A percentile compares a stretch with the other conserved stretches of the same genome.
Evolutionary conservation across 2,888 invertebrate species (phyloP).

Genomic region (Onchidella celtica): DNA sequence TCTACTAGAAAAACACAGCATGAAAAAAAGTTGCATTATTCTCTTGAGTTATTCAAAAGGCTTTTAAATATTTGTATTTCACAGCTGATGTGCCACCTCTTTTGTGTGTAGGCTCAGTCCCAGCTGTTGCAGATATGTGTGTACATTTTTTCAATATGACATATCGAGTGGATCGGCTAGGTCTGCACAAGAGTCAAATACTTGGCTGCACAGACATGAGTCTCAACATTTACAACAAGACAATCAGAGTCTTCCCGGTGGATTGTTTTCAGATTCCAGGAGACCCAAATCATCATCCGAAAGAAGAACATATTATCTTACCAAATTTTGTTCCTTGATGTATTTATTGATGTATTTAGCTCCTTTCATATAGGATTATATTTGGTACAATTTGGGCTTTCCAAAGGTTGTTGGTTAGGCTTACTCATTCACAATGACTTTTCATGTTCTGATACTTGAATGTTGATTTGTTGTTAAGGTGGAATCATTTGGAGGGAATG

Average conservation of each 20-base stretch:
- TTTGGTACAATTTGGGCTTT: no score
- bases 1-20: no score
- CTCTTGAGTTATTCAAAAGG: no score
- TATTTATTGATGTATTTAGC: neutral
- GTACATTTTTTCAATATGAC: slow-evolving; percentile 71
- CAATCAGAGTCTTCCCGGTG: slow-evolving; percentile 70
- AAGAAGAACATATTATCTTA: slow-evolving; percentile 39
- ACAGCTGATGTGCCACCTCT: slow-evolving; percentile 72
- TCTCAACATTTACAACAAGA: slow-evolving; percentile 69
- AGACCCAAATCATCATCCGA: slow-evolving; percentile 55
- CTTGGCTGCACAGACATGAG: slow-evolving; percentile 69
- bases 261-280: slow-evolving; percentile 75
- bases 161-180: slow-evolving; percentile 66
- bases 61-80: no score
- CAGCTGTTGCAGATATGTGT: slow-evolving; percentile 70
- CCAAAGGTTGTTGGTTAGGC: no score
- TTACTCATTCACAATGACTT: no score
- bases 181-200: slow-evolving; percentile 70
- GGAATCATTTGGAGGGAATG: no score
- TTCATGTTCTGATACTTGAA: no score
- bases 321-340: slow-evolving; percentile 49
- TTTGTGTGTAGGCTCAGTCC: slow-evolving; percentile 69
- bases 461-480: no score
- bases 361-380: neutral
- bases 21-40: no score